Conservation (phyloP, 1,140 invertebrate species). For the Paraescarpia echinospica region DNA sequence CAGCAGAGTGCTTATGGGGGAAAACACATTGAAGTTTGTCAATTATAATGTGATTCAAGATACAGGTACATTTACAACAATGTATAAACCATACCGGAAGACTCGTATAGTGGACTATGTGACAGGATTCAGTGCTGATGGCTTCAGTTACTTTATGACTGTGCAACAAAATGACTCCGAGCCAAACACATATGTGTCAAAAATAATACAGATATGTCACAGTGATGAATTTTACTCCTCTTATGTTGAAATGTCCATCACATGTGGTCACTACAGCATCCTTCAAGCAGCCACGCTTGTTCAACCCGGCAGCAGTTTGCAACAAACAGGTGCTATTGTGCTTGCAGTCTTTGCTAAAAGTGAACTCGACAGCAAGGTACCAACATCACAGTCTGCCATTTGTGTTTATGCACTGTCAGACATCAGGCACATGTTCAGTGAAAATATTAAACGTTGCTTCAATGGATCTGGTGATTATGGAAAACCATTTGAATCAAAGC, state of each 20-base stretch:
- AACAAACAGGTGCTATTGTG: neutral
- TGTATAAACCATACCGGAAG: neutral
- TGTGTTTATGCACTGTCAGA: conserved; percentile 93
- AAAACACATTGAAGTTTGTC: neutral
- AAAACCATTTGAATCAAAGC: neutral
- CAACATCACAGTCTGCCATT: conserved; percentile 74
- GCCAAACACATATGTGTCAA: conserved; percentile 86
- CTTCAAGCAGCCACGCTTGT: conserved; percentile 18
- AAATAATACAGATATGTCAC: conserved; percentile 93
- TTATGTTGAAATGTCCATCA: conserved; percentile 95
- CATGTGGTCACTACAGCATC: conserved; percentile 76
- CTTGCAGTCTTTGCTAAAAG: conserved; percentile 79
- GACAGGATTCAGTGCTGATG: conserved; percentile 91
- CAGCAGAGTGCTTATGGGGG: neutral
- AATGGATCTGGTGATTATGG: conserved; percentile 49
- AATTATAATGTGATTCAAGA: neutral
- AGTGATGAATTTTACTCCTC: conserved; percentile 96
- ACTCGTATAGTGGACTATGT: conserved; percentile 78
- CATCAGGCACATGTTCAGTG: conserved; percentile 92
- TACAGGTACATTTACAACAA: neutral
- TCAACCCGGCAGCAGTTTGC: neutral
- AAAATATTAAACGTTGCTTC: conserved; percentile 95
- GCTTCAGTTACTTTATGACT: conserved; percentile 95
- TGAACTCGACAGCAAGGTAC: conserved; percentile 68
- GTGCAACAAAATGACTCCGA: conserved; percentile 80